A percentile compares a stretch with the other conserved stretches of the same genome.
Conservation (phyloP, 2,113 vertebrate genomes). For the Pteropus alecto region DNA sequence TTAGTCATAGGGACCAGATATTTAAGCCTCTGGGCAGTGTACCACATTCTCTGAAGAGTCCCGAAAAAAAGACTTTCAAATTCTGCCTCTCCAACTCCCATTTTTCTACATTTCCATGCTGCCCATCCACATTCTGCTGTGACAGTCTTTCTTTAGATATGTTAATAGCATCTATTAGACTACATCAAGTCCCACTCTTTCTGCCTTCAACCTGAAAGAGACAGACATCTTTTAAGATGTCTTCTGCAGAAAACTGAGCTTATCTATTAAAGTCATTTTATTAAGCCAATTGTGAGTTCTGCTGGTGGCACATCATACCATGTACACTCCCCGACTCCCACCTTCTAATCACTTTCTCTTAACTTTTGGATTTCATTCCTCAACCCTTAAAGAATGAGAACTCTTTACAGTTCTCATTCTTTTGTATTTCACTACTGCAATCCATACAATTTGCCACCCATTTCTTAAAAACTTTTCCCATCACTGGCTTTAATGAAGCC, state of each 20-base stretch:
- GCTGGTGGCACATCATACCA: not conserved
- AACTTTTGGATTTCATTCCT: slow-evolving; percentile 19
- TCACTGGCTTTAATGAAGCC: not conserved
- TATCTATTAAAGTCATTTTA: not conserved
- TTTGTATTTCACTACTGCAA: slow-evolving; percentile 1
- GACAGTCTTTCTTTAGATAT: slow-evolving; percentile 74
- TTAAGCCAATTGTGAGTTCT: slow-evolving; percentile 48
- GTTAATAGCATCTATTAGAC: slow-evolving; percentile 63
- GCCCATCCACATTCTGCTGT: not conserved
- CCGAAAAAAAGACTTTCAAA: not conserved
- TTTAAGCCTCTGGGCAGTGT: not conserved
- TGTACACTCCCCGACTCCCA: not conserved
- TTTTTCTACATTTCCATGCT: slow-evolving; percentile 17
- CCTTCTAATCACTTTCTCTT: slow-evolving; percentile 9
- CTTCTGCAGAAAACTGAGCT: slow-evolving; percentile 61
- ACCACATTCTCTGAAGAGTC: not conserved
- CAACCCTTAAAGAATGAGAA: not conserved
- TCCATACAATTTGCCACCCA: not conserved
- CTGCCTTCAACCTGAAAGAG: slow-evolving; percentile 59
- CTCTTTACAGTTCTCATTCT: not conserved
- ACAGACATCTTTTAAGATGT: slow-evolving; percentile 58
- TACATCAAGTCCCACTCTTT: slow-evolving; percentile 53
- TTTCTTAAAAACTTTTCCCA: slow-evolving; percentile 12
- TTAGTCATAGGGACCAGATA: not conserved
- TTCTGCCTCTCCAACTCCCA: not conserved